These are phyloP conservation scores for Perccottus glenii DNA, from an alignment of 2,113 vertebrate species.

Conservation along the genomic window DNA sequence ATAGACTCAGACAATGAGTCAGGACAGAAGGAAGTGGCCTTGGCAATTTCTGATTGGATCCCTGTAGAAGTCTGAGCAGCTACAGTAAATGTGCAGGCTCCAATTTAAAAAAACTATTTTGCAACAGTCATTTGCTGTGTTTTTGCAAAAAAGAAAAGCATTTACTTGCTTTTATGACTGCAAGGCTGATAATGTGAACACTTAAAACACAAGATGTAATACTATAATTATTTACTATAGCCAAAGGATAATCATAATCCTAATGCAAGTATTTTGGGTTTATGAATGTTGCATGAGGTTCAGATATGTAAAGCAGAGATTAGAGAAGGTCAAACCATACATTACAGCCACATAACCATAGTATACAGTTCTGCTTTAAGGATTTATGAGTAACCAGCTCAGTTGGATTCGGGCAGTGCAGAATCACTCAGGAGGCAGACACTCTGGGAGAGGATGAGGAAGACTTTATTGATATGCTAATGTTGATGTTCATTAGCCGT, in stretches of 20 bases:
- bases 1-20: too few relatives aligned
- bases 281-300: slow-evolving; percentile 24
- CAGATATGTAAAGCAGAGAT: slow-evolving; percentile 18
- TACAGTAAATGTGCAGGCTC: too few relatives aligned
- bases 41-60: too few relatives aligned
- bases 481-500: slow-evolving; percentile 70
- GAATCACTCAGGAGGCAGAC: slow-evolving; percentile 22
- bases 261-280: slow-evolving; percentile 4
- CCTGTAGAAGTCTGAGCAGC: too few relatives aligned
- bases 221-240: slow-evolving; percentile 19
- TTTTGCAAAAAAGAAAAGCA: too few relatives aligned
- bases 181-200: not conserved
- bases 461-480: slow-evolving; percentile 74
- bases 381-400: slow-evolving; percentile 3
- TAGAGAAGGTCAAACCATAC: slow-evolving; percentile 7
- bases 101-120: too few relatives aligned
- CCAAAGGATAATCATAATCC: slow-evolving; percentile 2
- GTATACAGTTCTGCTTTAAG: not conserved
- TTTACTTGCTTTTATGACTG: too few relatives aligned
- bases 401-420: slow-evolving; percentile 17
- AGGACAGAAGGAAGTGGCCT: too few relatives aligned
- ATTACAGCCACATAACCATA: slow-evolving; percentile 1
- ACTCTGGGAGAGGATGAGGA: slow-evolving; percentile 13
- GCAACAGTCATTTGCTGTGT: too few relatives aligned
- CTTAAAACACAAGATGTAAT: slow-evolving; percentile 3